A percentile compares a stretch with the other conserved stretches of the same genome.
Conservation (phyloP, 2,113 vertebrate genomes). For the Stercorarius parasiticus region DNA sequence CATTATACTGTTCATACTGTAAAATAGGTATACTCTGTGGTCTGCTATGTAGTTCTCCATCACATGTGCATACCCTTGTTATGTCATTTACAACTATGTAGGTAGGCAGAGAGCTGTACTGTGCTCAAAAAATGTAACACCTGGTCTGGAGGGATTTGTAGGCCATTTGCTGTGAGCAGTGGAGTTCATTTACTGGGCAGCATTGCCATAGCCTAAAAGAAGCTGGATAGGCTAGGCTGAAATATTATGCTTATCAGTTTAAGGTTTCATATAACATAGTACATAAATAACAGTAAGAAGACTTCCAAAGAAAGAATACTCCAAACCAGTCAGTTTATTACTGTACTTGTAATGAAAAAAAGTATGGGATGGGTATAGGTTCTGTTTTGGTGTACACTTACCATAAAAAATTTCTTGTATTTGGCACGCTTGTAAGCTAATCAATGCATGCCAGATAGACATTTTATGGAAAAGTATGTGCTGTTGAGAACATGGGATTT, state of each 20-base stretch:
- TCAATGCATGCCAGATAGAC: background rate
- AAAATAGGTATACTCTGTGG: background rate
- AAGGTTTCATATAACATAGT: background rate
- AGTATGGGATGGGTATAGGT: too few relatives aligned
- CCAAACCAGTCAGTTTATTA: background rate
- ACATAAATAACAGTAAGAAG: background rate
- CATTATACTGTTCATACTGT: background rate
- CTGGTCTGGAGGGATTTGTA: background rate
- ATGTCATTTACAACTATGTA: background rate
- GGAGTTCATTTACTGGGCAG: background rate
- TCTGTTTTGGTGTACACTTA: background rate
- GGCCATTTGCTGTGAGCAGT: background rate
- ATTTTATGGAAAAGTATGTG: background rate
- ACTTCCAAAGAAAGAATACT: background rate
- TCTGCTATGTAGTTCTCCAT: background rate
- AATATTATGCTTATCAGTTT: background rate
- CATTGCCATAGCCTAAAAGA: background rate
- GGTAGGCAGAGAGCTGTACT: background rate
- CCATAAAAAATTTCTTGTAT: background rate
- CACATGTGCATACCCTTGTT: background rate
- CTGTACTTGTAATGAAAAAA: background rate
- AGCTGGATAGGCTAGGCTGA: background rate
- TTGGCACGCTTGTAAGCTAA: background rate
- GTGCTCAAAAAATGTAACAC: background rate
- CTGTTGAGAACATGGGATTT: background rate